phyloP scores from a whole-genome alignment of 1,140 invertebrate genomes.

The Andrena cerasifolii region DNA sequence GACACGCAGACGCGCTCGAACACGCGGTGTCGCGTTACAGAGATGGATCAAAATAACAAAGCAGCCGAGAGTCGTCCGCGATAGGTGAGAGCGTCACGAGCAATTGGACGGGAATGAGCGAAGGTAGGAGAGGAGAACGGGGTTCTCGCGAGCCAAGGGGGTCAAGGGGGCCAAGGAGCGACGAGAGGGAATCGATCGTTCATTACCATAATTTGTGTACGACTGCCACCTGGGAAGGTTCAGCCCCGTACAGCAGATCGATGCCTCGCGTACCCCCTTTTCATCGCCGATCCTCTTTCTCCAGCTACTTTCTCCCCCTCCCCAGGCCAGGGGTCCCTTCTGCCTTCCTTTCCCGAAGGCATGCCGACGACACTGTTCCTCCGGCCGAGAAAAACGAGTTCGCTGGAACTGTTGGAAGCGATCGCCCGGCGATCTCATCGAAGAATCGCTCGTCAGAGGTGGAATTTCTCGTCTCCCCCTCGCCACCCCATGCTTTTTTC shows the following conservation, averaged over 20 bases:
- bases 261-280: conserved; percentile 39
- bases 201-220: conserved; percentile 74
- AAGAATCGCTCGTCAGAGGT: background rate
- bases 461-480: background rate
- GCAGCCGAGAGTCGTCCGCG: conserved; percentile 23
- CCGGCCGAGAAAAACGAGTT: conserved; percentile 27
- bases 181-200: conserved; percentile 64
- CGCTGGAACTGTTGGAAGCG: conserved; percentile 9
- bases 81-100: conserved; percentile 6
- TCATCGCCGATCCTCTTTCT: conserved; percentile 50
- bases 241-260: conserved; percentile 40
- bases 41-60: conserved; percentile 71
- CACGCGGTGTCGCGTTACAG: background rate
- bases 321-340: conserved; percentile 18
- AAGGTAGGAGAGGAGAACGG: background rate
- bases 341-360: conserved; percentile 35
- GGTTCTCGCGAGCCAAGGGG: background rate
- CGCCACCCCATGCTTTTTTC: background rate
- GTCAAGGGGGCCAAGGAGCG: conserved; percentile 30
- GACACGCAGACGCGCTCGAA: too few species aligned
- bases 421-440: conserved; percentile 7
- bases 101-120: conserved; percentile 42
- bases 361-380: background rate
- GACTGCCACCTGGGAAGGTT: conserved; percentile 70
- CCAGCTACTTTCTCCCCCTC: conserved; percentile 41